Evolutionary conservation across 2,113 vertebrate genomes (phyloP), one percentile per base, ranked within the genome.

Genomic region (Entomyzon cyanotis): DNA sequence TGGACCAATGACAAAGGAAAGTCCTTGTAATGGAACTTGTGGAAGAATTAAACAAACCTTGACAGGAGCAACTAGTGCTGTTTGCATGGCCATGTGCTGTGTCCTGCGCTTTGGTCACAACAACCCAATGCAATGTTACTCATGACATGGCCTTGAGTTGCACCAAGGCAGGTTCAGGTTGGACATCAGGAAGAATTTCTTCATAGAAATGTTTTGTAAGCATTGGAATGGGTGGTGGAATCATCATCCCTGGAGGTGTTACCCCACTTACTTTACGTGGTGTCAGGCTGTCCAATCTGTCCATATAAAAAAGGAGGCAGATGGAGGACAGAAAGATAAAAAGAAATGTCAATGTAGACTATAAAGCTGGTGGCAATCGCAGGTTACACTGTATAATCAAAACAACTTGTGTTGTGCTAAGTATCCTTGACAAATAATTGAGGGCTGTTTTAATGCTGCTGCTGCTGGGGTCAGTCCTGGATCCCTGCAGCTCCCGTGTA

Each of bases 11-110:
- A 71, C 56, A 84, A 67, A 62, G 71, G 18, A 46, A 76, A 7
- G 21, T 41, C 59, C 28, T 68, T 31, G 74, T n/a, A 35, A 44
- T 28, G 21, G 33, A 83, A 50, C 31, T 71, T 55, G 28, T 41
- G 41, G 25, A 70, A 69, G 35, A 93, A 56, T 69, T 13, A 84
- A 88, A 56, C 42, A 67, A 53, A 64, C 49, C 7, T 77, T 41
- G 35, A 46, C 15, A 35, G 63, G 19, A 63, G 58, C 33, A 90
- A 28, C 3, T 49, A 18, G 47, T 33, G 25, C 12, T 1, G 0
- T 24, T 67, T 67, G 22, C 0, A 0, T 4, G 56, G 27, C n/a
- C 74, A 39, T 2, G 28, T 62, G 56, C 30, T 14, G 5, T n/a
- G 35, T 49, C 35, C n/a, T 39, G 47, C 28, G 20, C 44, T 77